Evolutionary conservation across 2,113 vertebrate genomes (phyloP).

Genomic region (Haplotaxodon microlepis): DNA sequence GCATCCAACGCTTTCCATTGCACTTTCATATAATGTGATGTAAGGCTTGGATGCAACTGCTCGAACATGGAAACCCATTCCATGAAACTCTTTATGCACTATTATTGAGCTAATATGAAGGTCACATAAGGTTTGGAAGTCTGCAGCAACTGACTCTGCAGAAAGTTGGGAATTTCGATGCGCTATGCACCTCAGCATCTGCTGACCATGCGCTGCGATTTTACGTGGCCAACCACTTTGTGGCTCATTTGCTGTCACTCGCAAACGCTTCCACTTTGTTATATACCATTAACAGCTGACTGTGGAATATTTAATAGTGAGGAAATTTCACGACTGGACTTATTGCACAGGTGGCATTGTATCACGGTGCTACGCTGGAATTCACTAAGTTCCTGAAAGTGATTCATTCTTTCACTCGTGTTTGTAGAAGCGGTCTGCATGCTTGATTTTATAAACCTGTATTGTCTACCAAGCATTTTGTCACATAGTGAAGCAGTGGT

Average conservation of each 20-base stretch:
- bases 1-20: background rate
- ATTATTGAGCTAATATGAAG: background rate
- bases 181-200: background rate
- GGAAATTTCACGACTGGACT: background rate
- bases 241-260: background rate
- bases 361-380: background rate
- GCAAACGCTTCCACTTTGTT: background rate
- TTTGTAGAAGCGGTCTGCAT: background rate
- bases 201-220: background rate
- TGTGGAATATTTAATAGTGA: background rate
- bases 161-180: background rate
- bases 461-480: background rate
- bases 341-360: background rate
- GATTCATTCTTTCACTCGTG: background rate
- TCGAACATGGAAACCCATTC: background rate
- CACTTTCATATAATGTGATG: background rate
- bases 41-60: background rate
- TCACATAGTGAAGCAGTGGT: background rate
- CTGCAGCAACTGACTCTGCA: background rate
- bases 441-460: background rate
- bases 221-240: background rate
- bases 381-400: background rate
- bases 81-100: background rate
- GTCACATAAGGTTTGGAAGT: background rate
- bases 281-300: background rate